These are phyloP conservation scores for Calameuta pallipes DNA, from an alignment of 2,888 invertebrate species.

Conservation along the genomic window DNA sequence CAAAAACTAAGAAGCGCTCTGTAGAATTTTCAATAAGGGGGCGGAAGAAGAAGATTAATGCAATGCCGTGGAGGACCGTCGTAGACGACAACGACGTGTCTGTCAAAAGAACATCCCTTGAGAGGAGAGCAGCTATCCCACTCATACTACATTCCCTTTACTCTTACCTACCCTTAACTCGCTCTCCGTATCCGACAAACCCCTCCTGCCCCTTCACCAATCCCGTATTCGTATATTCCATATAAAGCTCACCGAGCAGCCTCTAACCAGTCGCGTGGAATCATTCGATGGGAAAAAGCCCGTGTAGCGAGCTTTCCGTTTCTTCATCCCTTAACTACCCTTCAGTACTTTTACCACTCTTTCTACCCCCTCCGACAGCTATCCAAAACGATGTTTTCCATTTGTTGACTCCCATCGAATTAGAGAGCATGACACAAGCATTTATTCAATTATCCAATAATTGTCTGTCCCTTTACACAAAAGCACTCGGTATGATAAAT, in stretches of 20 bases:
- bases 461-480: not conserved
- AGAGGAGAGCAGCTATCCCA: conserved; percentile 17
- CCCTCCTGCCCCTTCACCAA: too few species aligned
- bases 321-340: not conserved
- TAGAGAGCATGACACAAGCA: not conserved
- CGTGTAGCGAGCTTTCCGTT: conserved; percentile 17
- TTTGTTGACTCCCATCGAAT: not conserved
- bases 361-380: not conserved
- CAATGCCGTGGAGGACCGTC: conserved; percentile 56
- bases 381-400: not conserved
- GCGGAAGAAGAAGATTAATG: conserved; percentile 59
- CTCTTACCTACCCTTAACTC: not conserved
- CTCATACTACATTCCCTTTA: not conserved
- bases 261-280: conserved; percentile 27
- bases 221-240: not conserved
- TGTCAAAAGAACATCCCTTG: conserved; percentile 60
- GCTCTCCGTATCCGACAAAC: not conserved
- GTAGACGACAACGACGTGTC: conserved; percentile 54
- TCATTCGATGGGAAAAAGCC: conserved; percentile 32
- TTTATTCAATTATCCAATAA: not conserved
- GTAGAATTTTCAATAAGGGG: conserved; percentile 60
- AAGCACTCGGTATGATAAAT: not conserved
- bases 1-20: conserved; percentile 49
- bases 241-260: not conserved
- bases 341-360: not conserved